Evolutionary conservation across 2,888 invertebrate species (phyloP).

Genomic region (Amorpha juglandis): DNA sequence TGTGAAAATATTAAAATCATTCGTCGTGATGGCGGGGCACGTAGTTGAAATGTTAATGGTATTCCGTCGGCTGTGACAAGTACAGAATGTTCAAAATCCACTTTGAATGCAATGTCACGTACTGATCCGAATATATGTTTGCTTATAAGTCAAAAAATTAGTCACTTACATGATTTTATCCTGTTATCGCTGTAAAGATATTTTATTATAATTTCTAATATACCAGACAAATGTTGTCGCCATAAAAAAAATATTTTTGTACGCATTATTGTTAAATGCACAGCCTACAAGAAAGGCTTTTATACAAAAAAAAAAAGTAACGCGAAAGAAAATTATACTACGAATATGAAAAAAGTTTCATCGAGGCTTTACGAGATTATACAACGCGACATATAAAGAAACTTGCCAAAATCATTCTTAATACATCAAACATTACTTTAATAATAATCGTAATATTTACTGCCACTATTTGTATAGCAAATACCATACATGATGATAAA

Average conservation of each 20-base stretch:
- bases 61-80: conserved; percentile 34
- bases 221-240: too few relatives aligned
- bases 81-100: conserved; percentile 35
- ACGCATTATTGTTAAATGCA: too few relatives aligned
- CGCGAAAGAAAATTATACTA: not conserved
- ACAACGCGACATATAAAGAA: not conserved
- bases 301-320: not conserved
- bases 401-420: conserved; percentile 5
- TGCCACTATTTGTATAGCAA: conserved; percentile 27
- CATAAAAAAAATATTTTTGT: too few relatives aligned
- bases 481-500: conserved; percentile 35
- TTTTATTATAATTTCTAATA: too few relatives aligned
- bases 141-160: conserved; percentile 7
- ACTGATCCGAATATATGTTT: conserved; percentile 27
- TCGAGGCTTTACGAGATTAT: not conserved
- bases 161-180: too few relatives aligned
- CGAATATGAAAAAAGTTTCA: conserved; percentile 2
- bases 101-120: conserved; percentile 50
- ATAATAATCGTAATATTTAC: conserved; percentile 18
- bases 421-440: not conserved
- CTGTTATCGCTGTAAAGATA: too few relatives aligned
- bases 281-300: too few relatives aligned
- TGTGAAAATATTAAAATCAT: conserved; percentile 34
- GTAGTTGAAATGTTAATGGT: conserved; percentile 37
- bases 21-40: conserved; percentile 46